These are phyloP conservation scores for Drosophila kanapiae DNA, from an alignment of 1,140 invertebrate genomes.

Conservation along the genomic window DNA sequence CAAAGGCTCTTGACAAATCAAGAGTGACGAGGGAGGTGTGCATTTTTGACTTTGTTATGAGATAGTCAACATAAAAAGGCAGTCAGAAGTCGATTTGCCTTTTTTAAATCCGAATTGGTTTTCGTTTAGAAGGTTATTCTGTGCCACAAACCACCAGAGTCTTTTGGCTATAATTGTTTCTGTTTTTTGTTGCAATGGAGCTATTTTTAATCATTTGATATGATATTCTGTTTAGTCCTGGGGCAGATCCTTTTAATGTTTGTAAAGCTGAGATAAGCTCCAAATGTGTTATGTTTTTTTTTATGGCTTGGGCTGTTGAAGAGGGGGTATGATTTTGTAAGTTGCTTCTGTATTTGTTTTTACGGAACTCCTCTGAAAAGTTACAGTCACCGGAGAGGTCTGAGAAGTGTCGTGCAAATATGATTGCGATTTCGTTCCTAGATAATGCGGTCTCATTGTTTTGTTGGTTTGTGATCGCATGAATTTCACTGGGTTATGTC, in stretches of 20 bases:
- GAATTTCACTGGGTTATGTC: constrained; percentile 13
- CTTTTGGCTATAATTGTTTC: constrained; percentile 16
- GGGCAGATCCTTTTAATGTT: constrained; percentile 1
- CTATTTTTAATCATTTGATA: constrained; percentile 13
- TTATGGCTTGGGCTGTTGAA: background rate
- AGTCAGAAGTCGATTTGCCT: too few relatives aligned
- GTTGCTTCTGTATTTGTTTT: constrained; percentile 3
- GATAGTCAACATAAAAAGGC: too few relatives aligned
- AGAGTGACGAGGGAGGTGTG: too few relatives aligned
- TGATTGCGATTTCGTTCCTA: background rate
- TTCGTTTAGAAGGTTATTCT: constrained; percentile 6
- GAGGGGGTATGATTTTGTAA: too few relatives aligned
- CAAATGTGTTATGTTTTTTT: background rate
- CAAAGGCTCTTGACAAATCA: too few relatives aligned
- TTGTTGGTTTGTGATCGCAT: background rate
- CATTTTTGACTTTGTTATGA: too few relatives aligned
- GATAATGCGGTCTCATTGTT: background rate
- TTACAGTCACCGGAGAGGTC: background rate
- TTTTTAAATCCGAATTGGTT: too few relatives aligned
- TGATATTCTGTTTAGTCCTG: constrained; percentile 9
- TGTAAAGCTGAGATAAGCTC: background rate
- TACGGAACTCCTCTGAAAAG: constrained; percentile 7
- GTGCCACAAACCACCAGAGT: constrained; percentile 10
- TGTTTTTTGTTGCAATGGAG: background rate
- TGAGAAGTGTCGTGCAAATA: too few relatives aligned